Percentiles rank a stretch among this genome's conserved stretches.
Conservation (phyloP, 2,888 invertebrate genomes). For the Heliconius cydno region DNA sequence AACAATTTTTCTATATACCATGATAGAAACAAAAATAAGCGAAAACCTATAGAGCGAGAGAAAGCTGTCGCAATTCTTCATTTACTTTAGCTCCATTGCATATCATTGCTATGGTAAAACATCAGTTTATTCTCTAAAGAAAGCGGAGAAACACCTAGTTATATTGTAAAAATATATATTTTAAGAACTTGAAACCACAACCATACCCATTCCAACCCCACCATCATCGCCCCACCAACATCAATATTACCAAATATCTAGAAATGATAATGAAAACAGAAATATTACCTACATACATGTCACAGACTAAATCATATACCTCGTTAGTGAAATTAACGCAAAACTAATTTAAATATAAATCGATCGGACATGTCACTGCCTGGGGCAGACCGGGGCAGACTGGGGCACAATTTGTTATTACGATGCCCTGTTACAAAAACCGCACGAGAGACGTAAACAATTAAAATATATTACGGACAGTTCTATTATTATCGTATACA, state of each 20-base stretch:
- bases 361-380: conserved; percentile 61
- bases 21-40: no score
- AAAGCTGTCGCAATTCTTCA: neutral
- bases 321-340: conserved; percentile 50
- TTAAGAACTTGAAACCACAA: neutral
- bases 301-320: conserved; percentile 24
- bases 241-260: neutral
- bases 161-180: neutral
- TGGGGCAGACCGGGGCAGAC: conserved; percentile 44
- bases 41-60: neutral
- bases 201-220: neutral
- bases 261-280: neutral
- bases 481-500: conserved; percentile 53
- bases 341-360: conserved; percentile 70
- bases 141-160: neutral
- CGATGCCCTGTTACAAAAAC: conserved; percentile 63
- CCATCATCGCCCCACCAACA: no score
- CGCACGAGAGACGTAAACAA: conserved; percentile 71
- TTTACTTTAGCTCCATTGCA: neutral
- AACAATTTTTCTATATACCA: no score
- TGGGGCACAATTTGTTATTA: conserved; percentile 64
- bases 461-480: conserved; percentile 62
- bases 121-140: neutral
- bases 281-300: neutral
- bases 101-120: neutral